Evolutionary conservation across 1,140 invertebrate genomes (phyloP), one percentile per base, ranked within the genome.

Genomic region (Arctopsyche grandis): DNA sequence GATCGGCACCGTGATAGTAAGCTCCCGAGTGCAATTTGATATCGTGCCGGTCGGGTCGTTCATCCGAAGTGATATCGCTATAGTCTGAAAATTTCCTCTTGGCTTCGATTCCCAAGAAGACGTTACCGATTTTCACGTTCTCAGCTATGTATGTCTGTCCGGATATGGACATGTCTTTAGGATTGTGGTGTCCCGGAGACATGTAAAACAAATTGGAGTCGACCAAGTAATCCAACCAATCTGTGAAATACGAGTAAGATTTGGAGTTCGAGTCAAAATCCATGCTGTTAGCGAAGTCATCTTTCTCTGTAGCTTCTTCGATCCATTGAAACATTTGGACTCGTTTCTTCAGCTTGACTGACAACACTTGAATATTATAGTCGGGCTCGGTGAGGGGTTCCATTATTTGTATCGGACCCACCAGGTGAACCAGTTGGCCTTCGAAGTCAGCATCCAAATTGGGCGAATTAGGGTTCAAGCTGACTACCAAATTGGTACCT

Each of bases 261-360:
- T 91, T 85, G 5, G 86, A 89, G 19, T 90, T 89, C 10, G 85
- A 46, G 12, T 79, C 78, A 4, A 75, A 79, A 26, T 79, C 75
- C 19, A 79, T n/a, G 69, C 83, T 85, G 12, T 87, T 85, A 9
- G 84, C 85, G 83, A 84, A 89, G 70, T 58, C 66, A 75, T 83
- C 77, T 21, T 56, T 29, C 43, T 79, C 80, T 46, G 75, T 75
- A 22, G 91, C 87, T 83, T 96, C 94, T 84, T 97, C 95, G 60
- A 96, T 90, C 96, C 96, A 97, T 84, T 97, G 96, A 85, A 94
- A 97, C 94, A 97, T 97, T 86, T 97, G 95, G 0, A 95, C 94
- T 80, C 92, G 88, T 63, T 94, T 90, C 81, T 92, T 92, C 22
- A 95, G 85, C 83, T 94, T 94, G 0, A 94, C 92, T 19, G 93